Conservation (phyloP, 2,797 vertebrate genomes). For the Epinephelus coioides region DNA sequence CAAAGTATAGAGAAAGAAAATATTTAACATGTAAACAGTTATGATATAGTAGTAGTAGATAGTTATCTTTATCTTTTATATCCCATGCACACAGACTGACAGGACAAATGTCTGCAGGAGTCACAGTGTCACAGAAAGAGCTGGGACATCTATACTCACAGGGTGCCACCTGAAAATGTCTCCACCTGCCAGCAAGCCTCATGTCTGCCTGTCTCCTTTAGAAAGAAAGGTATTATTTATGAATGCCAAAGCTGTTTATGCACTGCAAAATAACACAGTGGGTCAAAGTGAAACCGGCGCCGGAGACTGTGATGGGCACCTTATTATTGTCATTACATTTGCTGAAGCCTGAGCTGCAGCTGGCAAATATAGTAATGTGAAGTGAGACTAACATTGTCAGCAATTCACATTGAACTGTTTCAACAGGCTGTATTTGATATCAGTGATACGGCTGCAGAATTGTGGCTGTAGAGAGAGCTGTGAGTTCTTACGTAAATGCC, state of each 20-base stretch:
- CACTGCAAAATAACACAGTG: constrained; percentile 53
- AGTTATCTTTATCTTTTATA: constrained; percentile 15
- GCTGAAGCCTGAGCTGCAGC: constrained; percentile 21
- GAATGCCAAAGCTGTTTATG: constrained; percentile 60
- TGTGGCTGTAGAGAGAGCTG: neutral
- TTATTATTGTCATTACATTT: constrained; percentile 48
- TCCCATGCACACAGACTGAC: neutral
- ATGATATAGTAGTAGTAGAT: neutral
- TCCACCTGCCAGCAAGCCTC: constrained; percentile 38
- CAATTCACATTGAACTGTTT: constrained; percentile 8
- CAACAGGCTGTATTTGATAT: neutral
- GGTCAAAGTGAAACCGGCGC: constrained; percentile 45
- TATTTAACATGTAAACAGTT: neutral
- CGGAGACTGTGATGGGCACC: constrained; percentile 27
- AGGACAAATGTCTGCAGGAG: constrained; percentile 33
- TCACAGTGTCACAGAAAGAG: constrained; percentile 19
- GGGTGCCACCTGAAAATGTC: constrained; percentile 30
- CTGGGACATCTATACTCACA: constrained; percentile 20
- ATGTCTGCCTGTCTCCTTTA: constrained; percentile 40
- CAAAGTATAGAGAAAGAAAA: constrained; percentile 16
- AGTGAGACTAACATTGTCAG: constrained; percentile 31
- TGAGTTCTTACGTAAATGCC: constrained; percentile 25
- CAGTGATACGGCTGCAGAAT: neutral
- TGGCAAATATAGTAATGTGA: constrained; percentile 26
- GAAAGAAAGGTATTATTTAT: constrained; percentile 54